phyloP scores from a whole-genome alignment of 2,888 invertebrate genomes.

The Cistogaster globosa region DNA sequence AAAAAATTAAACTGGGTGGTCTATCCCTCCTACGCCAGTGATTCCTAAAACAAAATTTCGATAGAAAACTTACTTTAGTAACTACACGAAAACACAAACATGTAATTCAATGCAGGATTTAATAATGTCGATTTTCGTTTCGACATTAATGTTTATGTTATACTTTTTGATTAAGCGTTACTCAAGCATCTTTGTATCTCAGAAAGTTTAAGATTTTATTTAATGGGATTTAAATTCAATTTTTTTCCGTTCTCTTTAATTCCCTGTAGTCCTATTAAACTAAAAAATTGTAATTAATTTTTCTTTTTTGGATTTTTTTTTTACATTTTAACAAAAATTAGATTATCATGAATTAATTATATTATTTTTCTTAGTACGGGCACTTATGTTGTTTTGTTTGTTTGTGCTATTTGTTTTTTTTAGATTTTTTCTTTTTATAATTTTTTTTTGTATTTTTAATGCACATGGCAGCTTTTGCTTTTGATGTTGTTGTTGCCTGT shows the following conservation, averaged over 20 bases:
- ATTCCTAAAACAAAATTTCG: too few relatives aligned
- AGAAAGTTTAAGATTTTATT: too few relatives aligned
- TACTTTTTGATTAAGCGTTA: too few relatives aligned
- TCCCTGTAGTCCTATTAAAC: not conserved
- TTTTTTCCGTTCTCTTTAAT: not conserved
- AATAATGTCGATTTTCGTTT: too few relatives aligned
- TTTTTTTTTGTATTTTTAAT: conserved; percentile 21
- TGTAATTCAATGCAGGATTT: too few relatives aligned
- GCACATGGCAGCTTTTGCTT: conserved; percentile 43
- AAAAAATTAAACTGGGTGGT: too few relatives aligned
- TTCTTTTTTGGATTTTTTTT: not conserved
- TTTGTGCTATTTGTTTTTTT: conserved; percentile 22
- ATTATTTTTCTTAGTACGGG: conserved; percentile 54
- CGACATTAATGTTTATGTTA: too few relatives aligned
- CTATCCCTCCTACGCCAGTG: too few relatives aligned
- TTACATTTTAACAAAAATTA: conserved; percentile 38
- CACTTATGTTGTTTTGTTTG: conserved; percentile 41
- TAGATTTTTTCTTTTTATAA: conserved; percentile 27
- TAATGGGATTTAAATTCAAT: not conserved
- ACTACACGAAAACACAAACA: too few relatives aligned
- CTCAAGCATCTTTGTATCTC: too few relatives aligned
- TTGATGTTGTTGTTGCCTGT: conserved; percentile 42
- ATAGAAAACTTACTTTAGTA: too few relatives aligned
- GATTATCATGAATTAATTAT: conserved; percentile 62
- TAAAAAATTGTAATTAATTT: not conserved